Evolutionary conservation across 2,888 invertebrate species (phyloP).

Genomic region (Hipparchia semele): DNA sequence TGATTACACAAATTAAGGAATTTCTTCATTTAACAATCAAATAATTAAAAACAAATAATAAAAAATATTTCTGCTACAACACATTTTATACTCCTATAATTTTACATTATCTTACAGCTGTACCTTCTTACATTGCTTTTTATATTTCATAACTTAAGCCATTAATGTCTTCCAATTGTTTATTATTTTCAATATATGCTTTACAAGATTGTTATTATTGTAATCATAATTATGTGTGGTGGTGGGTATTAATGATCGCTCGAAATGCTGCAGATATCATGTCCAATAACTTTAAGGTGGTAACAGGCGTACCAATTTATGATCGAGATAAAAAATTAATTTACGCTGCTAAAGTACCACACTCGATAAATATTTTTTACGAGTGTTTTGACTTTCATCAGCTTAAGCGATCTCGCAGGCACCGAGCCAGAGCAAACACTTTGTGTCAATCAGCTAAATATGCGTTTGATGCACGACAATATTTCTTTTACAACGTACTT

Average conservation of each 20-base stretch:
- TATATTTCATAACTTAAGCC: neutral
- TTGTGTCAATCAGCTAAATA: conserved; percentile 68
- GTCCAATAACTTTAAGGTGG: conserved; percentile 27
- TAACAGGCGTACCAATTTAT: conserved; percentile 34
- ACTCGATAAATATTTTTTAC: conserved; percentile 48
- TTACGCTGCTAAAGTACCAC: conserved; percentile 42
- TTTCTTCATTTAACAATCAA: too few species aligned
- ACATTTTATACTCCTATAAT: neutral
- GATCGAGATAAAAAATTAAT: conserved; percentile 36
- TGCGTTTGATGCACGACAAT: conserved; percentile 56
- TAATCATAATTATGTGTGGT: neutral
- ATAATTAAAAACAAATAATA: too few species aligned
- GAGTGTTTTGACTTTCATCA: conserved; percentile 69
- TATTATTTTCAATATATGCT: neutral
- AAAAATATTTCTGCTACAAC: neutral
- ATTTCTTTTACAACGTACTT: conserved; percentile 66
- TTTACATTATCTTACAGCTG: neutral
- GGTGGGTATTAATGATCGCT: neutral
- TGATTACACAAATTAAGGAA: too few species aligned
- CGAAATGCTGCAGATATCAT: conserved; percentile 24
- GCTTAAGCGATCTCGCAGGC: conserved; percentile 65
- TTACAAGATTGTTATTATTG: neutral
- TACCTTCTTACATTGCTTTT: neutral
- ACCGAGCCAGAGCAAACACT: conserved; percentile 59
- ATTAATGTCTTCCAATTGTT: neutral